Evolutionary conservation across 2,888 invertebrate species (phyloP).

Genomic region (Patella pellucida): DNA sequence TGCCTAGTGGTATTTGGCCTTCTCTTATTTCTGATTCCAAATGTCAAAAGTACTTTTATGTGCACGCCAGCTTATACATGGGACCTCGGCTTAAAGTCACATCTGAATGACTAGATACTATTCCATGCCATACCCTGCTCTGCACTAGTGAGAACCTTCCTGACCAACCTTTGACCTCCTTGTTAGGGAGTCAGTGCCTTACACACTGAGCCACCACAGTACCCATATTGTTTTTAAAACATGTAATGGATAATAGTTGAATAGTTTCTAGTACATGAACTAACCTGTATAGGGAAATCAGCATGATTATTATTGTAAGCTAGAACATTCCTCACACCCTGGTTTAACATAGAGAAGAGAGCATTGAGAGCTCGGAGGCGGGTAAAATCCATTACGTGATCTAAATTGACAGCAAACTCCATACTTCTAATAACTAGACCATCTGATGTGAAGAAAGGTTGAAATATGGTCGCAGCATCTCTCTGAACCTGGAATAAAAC

Average conservation of each 20-base stretch:
- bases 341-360: conserved; percentile 97
- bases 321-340: conserved; percentile 89
- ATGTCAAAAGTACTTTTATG: too few relatives aligned
- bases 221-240: neutral
- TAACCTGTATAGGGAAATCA: conserved; percentile 87
- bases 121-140: too few relatives aligned
- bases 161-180: neutral
- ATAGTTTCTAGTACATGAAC: conserved; percentile 19
- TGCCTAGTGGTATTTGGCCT: too few relatives aligned
- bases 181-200: too few relatives aligned
- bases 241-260: neutral
- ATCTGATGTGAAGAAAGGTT: conserved; percentile 89
- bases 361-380: conserved; percentile 94
- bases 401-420: conserved; percentile 87
- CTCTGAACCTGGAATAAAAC: conserved; percentile 78
- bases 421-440: conserved; percentile 93
- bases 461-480: conserved; percentile 87
- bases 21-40: too few relatives aligned
- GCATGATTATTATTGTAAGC: conserved; percentile 93
- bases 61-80: neutral
- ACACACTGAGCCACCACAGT: neutral
- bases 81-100: too few relatives aligned
- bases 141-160: neutral
- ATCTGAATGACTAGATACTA: neutral
- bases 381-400: conserved; percentile 99